Conservation (phyloP, 2,797 vertebrate species). For the Hafferia zeledoni region DNA sequence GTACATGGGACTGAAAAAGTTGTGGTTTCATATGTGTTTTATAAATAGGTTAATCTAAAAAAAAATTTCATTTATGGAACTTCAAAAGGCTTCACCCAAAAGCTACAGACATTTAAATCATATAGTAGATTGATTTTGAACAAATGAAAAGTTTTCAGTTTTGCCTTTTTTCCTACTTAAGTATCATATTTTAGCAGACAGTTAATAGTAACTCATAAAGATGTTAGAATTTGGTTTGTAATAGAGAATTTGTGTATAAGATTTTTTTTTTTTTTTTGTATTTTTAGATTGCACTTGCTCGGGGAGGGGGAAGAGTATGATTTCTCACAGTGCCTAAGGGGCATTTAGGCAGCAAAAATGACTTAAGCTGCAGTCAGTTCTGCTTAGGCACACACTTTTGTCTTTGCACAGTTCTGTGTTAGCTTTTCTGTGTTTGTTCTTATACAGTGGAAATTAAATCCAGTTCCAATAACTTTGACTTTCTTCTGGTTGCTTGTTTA, state of each 20-base stretch:
- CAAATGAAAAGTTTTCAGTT: neutral
- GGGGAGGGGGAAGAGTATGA: fast-evolving
- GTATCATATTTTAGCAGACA: neutral
- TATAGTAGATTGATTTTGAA: neutral
- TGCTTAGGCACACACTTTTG: neutral
- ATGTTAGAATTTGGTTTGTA: neutral
- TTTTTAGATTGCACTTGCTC: neutral
- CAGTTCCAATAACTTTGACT: neutral
- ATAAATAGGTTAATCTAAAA: neutral
- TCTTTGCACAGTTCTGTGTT: neutral
- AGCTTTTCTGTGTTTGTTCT: neutral
- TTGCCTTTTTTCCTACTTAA: neutral
- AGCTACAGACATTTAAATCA: neutral
- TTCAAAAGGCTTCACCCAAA: neutral
- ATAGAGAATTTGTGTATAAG: neutral
- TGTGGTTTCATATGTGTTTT: neutral
- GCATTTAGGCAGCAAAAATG: neutral
- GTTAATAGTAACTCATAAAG: neutral
- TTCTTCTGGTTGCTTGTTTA: neutral
- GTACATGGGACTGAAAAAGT: neutral
- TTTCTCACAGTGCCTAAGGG: neutral
- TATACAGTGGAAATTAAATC: neutral
- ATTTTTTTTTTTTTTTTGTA: neutral
- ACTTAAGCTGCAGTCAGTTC: neutral
- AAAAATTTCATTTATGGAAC: neutral